A percentile compares a stretch with the other conserved stretches of the same genome.
Conservation (phyloP, 2,888 invertebrate species). For the Tortricodes alternella region DNA sequence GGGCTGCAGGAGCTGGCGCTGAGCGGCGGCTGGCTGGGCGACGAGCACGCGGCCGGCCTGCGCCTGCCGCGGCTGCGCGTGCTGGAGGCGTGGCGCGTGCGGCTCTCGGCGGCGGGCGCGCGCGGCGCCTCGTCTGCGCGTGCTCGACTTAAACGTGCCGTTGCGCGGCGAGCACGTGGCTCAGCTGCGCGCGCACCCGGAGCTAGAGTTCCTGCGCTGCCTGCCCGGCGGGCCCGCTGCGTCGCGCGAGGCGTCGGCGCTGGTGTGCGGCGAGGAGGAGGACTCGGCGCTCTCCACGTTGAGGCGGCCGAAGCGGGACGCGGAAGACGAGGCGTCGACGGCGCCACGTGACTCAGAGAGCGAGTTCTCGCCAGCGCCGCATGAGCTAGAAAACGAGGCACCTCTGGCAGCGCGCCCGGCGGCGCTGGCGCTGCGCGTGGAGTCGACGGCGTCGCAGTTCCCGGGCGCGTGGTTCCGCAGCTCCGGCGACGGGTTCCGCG, state of each 20-base stretch:
- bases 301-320: too few relatives aligned
- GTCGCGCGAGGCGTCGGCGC: too few relatives aligned
- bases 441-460: slow-evolving; percentile 35
- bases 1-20: slow-evolving; percentile 38
- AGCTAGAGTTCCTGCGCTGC: slow-evolving; percentile 10
- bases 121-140: slow-evolving; percentile 26
- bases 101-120: slow-evolving; percentile 32
- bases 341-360: too few relatives aligned
- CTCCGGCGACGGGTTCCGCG: slow-evolving; percentile 43
- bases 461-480: slow-evolving; percentile 36
- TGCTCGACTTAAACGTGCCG: slow-evolving; percentile 34
- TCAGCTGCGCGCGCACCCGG: background rate
- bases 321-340: too few relatives aligned
- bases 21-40: slow-evolving; percentile 38
- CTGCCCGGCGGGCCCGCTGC: background rate
- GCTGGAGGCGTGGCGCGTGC: slow-evolving; percentile 42
- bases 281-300: too few relatives aligned
- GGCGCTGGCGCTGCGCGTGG: slow-evolving; percentile 28
- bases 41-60: slow-evolving; percentile 36
- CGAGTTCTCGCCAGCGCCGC: too few relatives aligned
- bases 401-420: too few relatives aligned
- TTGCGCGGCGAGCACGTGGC: slow-evolving; percentile 20
- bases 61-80: slow-evolving; percentile 32
- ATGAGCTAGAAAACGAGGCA: too few relatives aligned
- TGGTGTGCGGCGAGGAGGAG: too few relatives aligned